phyloP scores from a whole-genome alignment of 2,113 vertebrate genomes.

The Ictidomys tridecemlineatus region DNA sequence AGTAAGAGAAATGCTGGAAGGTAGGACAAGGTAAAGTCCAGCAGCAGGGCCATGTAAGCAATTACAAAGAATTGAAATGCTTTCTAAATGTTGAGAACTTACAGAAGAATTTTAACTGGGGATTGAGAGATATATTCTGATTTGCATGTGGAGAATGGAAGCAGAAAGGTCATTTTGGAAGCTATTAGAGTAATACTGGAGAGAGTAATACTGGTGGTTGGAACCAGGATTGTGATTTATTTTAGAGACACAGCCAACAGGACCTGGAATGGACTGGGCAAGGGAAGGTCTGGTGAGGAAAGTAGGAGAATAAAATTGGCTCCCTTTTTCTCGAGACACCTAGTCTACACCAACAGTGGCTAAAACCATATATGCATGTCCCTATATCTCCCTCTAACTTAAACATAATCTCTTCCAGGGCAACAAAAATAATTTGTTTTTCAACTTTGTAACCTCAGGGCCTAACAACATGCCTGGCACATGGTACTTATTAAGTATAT shows the following conservation, averaged over 20 bases:
- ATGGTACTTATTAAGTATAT: not conserved
- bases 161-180: not conserved
- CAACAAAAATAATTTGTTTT: not conserved
- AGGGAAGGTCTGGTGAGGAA: not conserved
- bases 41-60: not conserved
- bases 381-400: not conserved
- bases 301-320: not conserved
- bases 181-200: not conserved
- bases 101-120: not conserved
- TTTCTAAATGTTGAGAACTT: not conserved
- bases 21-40: not conserved
- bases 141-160: conserved; percentile 14
- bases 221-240: not conserved
- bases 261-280: not conserved
- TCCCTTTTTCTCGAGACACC: not conserved
- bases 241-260: not conserved
- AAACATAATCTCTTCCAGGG: not conserved
- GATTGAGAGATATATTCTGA: not conserved
- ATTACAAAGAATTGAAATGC: not conserved
- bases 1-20: not conserved
- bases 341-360: not conserved
- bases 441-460: not conserved
- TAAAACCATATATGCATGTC: not conserved
- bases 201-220: not conserved
- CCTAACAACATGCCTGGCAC: not conserved